phyloP scores from a whole-genome alignment of 2,797 vertebrate species.

The Catamblyrhynchus diadema region DNA sequence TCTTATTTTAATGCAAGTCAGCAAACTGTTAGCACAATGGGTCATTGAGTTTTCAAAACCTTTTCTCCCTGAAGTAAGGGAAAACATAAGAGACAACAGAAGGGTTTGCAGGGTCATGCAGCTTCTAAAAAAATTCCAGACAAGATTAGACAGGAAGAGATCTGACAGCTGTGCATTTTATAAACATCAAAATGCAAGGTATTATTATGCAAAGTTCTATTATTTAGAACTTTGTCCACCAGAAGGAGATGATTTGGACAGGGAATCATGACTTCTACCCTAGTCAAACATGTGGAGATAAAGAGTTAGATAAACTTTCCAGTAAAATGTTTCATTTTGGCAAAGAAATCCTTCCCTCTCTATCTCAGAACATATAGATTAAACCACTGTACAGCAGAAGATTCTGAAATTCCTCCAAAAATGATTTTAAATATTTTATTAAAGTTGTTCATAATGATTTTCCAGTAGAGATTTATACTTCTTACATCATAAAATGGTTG shows the following conservation, averaged over 20 bases:
- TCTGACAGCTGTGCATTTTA: not conserved
- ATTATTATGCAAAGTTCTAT: too few species aligned
- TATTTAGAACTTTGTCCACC: not conserved
- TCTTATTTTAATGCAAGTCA: not conserved
- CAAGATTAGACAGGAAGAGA: not conserved
- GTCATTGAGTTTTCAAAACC: not conserved
- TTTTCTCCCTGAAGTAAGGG: not conserved
- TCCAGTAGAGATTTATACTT: not conserved
- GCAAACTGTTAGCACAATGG: not conserved
- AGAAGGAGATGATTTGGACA: not conserved
- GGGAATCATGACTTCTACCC: not conserved
- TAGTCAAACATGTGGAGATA: not conserved
- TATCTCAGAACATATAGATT: not conserved
- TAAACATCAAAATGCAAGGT: not conserved
- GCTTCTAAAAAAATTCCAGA: not conserved
- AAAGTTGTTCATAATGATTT: not conserved
- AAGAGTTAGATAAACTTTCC: not conserved
- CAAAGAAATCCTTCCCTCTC: not conserved
- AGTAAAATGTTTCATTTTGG: not conserved
- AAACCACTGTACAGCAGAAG: rapidly evolving
- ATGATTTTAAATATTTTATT: not conserved
- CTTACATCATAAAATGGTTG: not conserved
- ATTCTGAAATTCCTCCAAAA: not conserved
- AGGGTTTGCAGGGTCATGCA: not conserved
- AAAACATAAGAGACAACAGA: not conserved